Conservation (phyloP, 2,888 invertebrate genomes). For the Geophilus truncorum region DNA sequence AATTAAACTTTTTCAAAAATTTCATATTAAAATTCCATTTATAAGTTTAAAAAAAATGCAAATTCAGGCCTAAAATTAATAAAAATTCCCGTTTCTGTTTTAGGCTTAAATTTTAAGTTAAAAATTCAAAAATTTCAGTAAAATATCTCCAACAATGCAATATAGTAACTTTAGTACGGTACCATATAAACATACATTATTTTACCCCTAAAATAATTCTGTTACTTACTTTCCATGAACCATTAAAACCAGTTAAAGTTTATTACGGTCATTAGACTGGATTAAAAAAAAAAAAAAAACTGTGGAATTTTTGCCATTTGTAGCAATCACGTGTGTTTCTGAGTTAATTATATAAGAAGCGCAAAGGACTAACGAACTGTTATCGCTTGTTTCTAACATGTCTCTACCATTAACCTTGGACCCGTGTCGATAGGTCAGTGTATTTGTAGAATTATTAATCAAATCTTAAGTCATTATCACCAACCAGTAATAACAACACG, state of each 20-base stretch:
- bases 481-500: not conserved
- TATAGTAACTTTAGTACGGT: too few species aligned
- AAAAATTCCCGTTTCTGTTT: too few species aligned
- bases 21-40: too few species aligned
- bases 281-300: not conserved
- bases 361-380: constrained; percentile 10
- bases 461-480: not conserved
- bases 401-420: constrained; percentile 1
- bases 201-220: not conserved
- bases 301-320: not conserved
- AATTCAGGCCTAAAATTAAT: too few species aligned
- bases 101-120: too few species aligned
- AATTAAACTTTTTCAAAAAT: too few species aligned
- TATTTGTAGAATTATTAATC: not conserved
- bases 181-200: too few species aligned
- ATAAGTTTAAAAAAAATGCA: too few species aligned
- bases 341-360: not conserved
- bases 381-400: not conserved
- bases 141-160: too few species aligned
- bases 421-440: not conserved
- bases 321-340: not conserved
- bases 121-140: too few species aligned
- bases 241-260: not conserved
- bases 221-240: too few species aligned
- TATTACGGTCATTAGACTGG: not conserved